Evolutionary conservation across 2,113 vertebrate genomes (phyloP), one percentile per base, ranked within the genome.

Genomic region (Ammodytes marinus): DNA sequence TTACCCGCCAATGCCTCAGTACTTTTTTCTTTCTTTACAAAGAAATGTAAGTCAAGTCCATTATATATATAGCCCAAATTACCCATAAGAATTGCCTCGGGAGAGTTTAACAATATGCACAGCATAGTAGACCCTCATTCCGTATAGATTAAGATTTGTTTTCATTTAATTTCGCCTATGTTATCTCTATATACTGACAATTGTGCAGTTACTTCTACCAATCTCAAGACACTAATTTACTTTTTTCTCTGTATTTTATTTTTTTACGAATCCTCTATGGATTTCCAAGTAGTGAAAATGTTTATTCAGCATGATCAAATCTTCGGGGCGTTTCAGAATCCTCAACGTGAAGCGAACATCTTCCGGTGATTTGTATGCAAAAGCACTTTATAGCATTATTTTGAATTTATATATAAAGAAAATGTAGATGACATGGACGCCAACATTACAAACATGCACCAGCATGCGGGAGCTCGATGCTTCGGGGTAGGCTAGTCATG

Each of bases 281-380:
- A 27, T 27, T 27, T 27, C 27, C 27, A 35, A 35, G 14, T 8
- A 3, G 3, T 19, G 5, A 57, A 40, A 42, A 4, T 3, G 39
- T 42, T n/a, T 4, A 42, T 17, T 60, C 1, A 50, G 42, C 14
- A 5, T 35, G n/a, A 15, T 6, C 6, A 37, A 1, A 46, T 19
- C 13, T 8, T 15, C 69, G 17, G 8, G 5, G 6, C 52, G 5
- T 81, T 80, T 74, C 65, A 63, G 64, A 69, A 55, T 13, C 15
- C 37, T 42, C 37, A 8, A 19, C 6, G 35, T 19, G 53, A 69
- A 43, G 14, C n/a, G 0, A 35, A 45, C 1, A 42, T 42, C 59
- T 9, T 61, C 12, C 27, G 50, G 50, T 39, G 15, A 49, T 11
- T 3, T 50, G 12, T 49, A 8, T 17, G 54, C 8, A 77, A 59